A percentile compares a stretch with the other conserved stretches of the same genome.
phyloP scores from a whole-genome alignment of 2,113 vertebrate genomes.

The Greenwoodochromis staneri region DNA sequence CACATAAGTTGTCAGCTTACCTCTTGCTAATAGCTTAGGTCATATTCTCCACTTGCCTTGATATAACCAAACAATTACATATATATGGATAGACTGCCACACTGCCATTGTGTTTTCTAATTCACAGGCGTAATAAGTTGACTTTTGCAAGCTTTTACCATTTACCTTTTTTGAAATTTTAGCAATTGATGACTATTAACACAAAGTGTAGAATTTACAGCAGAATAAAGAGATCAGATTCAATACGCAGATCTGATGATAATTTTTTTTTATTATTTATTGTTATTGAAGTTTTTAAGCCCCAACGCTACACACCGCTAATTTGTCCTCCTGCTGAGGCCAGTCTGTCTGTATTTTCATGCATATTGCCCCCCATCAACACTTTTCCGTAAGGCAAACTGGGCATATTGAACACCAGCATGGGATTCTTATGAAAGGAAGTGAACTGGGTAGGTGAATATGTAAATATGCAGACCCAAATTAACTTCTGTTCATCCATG shows the following conservation, averaged over 20 bases:
- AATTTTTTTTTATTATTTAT: not conserved
- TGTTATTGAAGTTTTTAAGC: not conserved
- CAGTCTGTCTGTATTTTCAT: not conserved
- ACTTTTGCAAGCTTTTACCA: not conserved
- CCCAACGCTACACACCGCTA: not conserved
- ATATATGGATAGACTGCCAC: not conserved
- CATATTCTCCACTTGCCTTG: not conserved
- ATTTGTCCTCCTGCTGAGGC: not conserved
- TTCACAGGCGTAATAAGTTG: not conserved
- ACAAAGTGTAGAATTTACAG: not conserved
- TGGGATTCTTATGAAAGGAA: not conserved
- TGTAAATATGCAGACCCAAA: not conserved
- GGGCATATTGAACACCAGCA: conserved; percentile 7
- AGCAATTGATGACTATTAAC: not conserved
- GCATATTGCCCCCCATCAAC: not conserved
- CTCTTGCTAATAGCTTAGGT: not conserved
- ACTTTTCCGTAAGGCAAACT: not conserved
- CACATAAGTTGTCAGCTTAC: not conserved
- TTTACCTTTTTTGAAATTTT: not conserved
- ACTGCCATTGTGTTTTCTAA: not conserved
- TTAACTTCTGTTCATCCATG: not conserved
- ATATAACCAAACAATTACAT: not conserved
- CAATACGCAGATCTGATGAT: not conserved
- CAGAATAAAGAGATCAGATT: not conserved
- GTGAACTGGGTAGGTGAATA: not conserved